phyloP scores from a whole-genome alignment of 2,113 vertebrate genomes.

The Campylomormyrus numenius region DNA sequence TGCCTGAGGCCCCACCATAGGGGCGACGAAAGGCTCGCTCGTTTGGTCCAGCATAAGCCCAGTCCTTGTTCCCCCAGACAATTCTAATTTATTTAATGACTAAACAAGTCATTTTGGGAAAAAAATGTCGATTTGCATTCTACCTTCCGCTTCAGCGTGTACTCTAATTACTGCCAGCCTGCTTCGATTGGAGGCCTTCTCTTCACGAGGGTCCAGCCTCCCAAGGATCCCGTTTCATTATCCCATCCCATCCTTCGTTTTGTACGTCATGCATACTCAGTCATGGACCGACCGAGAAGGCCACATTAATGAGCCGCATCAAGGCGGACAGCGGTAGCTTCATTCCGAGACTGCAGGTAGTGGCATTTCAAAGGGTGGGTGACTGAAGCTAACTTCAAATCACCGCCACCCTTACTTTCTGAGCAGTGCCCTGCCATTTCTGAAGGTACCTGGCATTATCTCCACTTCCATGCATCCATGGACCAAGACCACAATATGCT shows the following conservation, averaged over 20 bases:
- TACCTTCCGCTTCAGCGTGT: conserved; percentile 47
- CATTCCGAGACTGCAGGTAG: conserved; percentile 3
- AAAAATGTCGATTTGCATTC: conserved; percentile 51
- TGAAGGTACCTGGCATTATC: not conserved
- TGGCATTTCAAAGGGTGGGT: conserved; percentile 20
- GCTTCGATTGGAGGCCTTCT: conserved; percentile 52
- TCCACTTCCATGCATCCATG: not conserved
- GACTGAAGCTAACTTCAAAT: conserved; percentile 37
- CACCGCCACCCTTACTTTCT: conserved; percentile 41
- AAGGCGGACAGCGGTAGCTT: conserved; percentile 24
- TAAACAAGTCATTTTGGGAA: conserved; percentile 62
- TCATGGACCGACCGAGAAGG: conserved; percentile 39
- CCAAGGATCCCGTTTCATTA: conserved; percentile 53
- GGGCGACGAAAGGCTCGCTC: not conserved
- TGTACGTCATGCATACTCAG: conserved; percentile 43
- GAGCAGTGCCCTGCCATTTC: conserved; percentile 36
- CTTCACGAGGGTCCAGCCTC: conserved; percentile 43
- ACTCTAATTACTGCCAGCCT: conserved; percentile 56
- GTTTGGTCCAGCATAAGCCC: conserved; percentile 13
- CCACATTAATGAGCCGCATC: conserved; percentile 40
- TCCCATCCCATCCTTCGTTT: conserved; percentile 48
- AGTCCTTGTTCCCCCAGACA: conserved; percentile 36
- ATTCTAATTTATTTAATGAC: conserved; percentile 53
- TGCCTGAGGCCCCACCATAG: not conserved
- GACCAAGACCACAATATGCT: not conserved